phyloP scores from a whole-genome alignment of 2,888 invertebrate genomes.

The Polydrusus pterygomalis region DNA sequence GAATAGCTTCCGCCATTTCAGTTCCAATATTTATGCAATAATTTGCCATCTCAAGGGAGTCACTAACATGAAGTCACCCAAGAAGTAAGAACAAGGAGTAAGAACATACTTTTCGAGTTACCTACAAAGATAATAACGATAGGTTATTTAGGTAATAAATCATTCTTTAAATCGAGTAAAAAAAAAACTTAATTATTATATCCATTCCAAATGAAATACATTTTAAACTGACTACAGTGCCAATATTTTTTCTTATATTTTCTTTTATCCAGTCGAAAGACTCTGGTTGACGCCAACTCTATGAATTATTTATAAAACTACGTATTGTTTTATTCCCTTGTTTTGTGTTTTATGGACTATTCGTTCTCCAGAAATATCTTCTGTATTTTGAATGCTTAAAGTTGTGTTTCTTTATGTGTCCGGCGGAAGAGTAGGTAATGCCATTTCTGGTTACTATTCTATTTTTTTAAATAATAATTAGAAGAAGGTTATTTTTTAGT shows the following conservation, averaged over 20 bases:
- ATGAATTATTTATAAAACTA: constrained; percentile 1
- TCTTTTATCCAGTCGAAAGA: not conserved
- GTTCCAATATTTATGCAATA: too few relatives aligned
- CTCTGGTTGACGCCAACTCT: not conserved
- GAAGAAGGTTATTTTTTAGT: too few relatives aligned
- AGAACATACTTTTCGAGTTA: too few relatives aligned
- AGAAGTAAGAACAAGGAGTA: too few relatives aligned
- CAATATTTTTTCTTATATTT: not conserved
- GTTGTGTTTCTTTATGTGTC: not conserved
- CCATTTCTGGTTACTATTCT: too few relatives aligned
- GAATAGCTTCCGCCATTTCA: too few relatives aligned
- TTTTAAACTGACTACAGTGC: not conserved
- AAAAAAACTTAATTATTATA: not conserved
- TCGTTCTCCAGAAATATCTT: not conserved
- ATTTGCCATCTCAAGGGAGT: too few relatives aligned
- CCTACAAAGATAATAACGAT: too few relatives aligned
- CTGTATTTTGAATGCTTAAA: not conserved
- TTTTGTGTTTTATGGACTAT: constrained; percentile 9
- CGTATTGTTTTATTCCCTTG: constrained; percentile 1
- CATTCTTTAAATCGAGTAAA: not conserved
- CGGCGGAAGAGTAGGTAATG: too few relatives aligned
- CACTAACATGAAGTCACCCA: too few relatives aligned
- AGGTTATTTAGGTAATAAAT: too few relatives aligned
- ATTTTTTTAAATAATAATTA: too few relatives aligned
- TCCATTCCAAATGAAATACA: not conserved